Conservation (phyloP, 2,888 invertebrate species). For the Acrocyrtus sp. region DNA sequence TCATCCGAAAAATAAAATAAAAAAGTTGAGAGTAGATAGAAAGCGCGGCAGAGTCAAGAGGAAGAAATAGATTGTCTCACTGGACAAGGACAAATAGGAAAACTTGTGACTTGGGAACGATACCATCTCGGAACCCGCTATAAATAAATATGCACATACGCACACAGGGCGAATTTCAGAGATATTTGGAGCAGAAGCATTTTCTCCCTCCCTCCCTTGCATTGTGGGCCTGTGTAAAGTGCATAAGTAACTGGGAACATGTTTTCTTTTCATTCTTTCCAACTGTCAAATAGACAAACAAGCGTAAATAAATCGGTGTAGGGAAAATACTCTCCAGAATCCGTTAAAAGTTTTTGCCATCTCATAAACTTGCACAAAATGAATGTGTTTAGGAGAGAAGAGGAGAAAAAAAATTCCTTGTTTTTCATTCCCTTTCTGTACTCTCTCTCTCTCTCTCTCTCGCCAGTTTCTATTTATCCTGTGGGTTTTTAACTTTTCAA, state of each 20-base stretch:
- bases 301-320: not conserved
- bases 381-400: not conserved
- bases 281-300: not conserved
- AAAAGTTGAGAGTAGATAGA: too few species aligned
- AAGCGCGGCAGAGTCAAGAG: too few species aligned
- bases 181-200: too few species aligned
- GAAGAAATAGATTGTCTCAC: slow-evolving; percentile 3
- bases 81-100: slow-evolving; percentile 18
- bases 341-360: not conserved
- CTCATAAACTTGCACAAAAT: not conserved
- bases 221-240: too few species aligned
- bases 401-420: too few species aligned
- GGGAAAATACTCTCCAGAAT: not conserved
- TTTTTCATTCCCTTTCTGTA: too few species aligned
- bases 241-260: too few species aligned
- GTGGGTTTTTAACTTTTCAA: not conserved
- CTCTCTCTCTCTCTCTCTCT: too few species aligned
- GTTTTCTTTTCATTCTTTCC: not conserved
- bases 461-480: not conserved
- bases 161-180: too few species aligned
- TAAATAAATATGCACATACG: not conserved
- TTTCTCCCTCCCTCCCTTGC: too few species aligned
- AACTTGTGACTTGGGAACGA: slow-evolving; percentile 11
- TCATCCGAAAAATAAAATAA: too few species aligned
- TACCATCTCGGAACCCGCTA: not conserved